Evolutionary conservation across 1,140 invertebrate species (phyloP).

Genomic region (Drosophila athabasca): DNA sequence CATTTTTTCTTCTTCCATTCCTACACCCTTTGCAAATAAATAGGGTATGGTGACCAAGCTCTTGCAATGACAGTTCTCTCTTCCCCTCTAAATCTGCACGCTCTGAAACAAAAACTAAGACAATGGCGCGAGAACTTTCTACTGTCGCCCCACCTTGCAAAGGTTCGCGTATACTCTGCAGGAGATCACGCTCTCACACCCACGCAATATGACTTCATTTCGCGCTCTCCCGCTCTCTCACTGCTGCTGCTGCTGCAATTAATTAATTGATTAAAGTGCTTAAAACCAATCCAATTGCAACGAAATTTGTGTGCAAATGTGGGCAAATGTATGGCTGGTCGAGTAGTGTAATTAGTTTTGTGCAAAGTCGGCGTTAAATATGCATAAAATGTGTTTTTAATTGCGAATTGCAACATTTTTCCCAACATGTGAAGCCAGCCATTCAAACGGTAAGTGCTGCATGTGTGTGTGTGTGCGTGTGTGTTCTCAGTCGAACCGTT

Average conservation of each 20-base stretch:
- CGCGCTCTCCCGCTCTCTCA: too few species aligned
- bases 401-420: conserved; percentile 9
- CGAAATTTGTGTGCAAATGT: conserved; percentile 14
- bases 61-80: too few species aligned
- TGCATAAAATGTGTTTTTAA: conserved; percentile 26
- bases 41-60: too few species aligned
- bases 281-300: conserved; percentile 1
- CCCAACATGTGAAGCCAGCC: background rate
- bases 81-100: too few species aligned
- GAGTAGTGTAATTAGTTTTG: conserved; percentile 16
- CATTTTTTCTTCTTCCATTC: too few species aligned
- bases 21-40: too few species aligned
- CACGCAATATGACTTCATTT: too few species aligned
- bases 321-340: conserved; percentile 2
- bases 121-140: too few species aligned
- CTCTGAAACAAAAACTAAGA: too few species aligned
- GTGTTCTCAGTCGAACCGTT: too few species aligned
- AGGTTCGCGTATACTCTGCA: background rate
- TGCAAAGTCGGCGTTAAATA: conserved; percentile 19
- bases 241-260: background rate
- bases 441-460: background rate
- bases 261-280: conserved; percentile 20
- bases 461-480: too few species aligned
- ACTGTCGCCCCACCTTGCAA: too few species aligned
- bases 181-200: background rate